phyloP scores from a whole-genome alignment of 2,888 invertebrate genomes.

The Rhagonycha lutea region DNA sequence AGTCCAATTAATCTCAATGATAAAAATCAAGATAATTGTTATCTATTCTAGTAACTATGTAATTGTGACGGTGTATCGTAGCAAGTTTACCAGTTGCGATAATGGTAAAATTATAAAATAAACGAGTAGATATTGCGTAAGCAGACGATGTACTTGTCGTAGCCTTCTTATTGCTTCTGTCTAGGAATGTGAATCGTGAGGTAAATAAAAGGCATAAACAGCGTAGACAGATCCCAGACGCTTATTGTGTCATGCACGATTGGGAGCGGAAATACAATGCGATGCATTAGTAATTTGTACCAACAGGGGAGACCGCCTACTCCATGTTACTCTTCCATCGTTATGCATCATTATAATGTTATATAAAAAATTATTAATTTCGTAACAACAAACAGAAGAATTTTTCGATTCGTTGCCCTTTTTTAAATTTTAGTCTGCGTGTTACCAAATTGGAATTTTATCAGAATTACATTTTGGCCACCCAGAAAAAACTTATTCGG shows the following conservation, averaged over 20 bases:
- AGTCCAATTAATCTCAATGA: not conserved
- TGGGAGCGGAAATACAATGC: slow-evolving; percentile 23
- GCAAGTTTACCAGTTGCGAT: not conserved
- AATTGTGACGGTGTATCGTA: not conserved
- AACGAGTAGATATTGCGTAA: slow-evolving; percentile 20
- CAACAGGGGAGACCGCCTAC: not conserved
- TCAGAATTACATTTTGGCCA: not conserved
- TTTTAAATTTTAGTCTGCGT: not conserved
- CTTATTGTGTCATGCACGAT: slow-evolving; percentile 23
- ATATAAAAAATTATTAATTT: not conserved
- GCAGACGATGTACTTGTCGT: slow-evolving; percentile 22
- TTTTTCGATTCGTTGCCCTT: not conserved
- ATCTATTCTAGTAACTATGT: not conserved
- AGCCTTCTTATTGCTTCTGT: slow-evolving; percentile 26
- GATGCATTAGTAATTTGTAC: slow-evolving; percentile 1
- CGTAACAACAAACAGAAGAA: not conserved
- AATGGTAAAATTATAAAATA: not conserved
- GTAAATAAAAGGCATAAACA: slow-evolving; percentile 31
- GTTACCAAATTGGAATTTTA: not conserved
- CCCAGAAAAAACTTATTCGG: not conserved
- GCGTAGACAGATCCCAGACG: slow-evolving; percentile 33
- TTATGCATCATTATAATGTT: not conserved
- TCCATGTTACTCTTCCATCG: not conserved
- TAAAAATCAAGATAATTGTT: not conserved
- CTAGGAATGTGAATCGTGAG: slow-evolving; percentile 32